A percentile compares a stretch with the other conserved stretches of the same genome.
These are phyloP conservation scores for Melanotus villosus DNA, from an alignment of 2,888 invertebrate genomes.

Conservation along the genomic window DNA sequence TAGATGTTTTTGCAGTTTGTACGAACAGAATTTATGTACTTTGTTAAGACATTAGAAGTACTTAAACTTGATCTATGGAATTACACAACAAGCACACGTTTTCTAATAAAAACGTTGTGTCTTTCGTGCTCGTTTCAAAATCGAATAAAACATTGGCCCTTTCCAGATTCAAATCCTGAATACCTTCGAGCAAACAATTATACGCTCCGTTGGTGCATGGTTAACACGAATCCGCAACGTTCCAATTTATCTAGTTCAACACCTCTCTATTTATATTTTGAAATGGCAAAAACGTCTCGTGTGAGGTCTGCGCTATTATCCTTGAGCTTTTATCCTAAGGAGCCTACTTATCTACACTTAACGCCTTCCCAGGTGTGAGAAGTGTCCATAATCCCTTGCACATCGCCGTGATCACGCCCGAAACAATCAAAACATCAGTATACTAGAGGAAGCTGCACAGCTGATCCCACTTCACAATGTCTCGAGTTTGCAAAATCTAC, in stretches of 20 bases:
- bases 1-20: conserved; percentile 42
- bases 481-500: conserved; percentile 7
- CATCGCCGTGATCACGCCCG: conserved; percentile 42
- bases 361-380: conserved; percentile 49
- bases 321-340: conserved; percentile 31
- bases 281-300: conserved; percentile 31
- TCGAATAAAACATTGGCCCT: neutral
- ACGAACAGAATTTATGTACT: conserved; percentile 34
- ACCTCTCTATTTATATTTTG: conserved; percentile 29
- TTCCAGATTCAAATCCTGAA: neutral
- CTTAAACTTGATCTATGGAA: conserved; percentile 27
- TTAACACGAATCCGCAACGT: conserved; percentile 10
- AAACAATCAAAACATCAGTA: conserved; percentile 24
- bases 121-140: neutral
- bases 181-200: conserved; percentile 18
- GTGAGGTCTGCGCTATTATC: conserved; percentile 35
- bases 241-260: conserved; percentile 22
- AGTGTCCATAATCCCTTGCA: conserved; percentile 45
- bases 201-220: conserved; percentile 18
- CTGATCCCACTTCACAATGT: conserved; percentile 22
- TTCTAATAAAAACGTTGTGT: neutral
- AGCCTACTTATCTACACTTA: conserved; percentile 33
- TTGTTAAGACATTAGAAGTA: conserved; percentile 37
- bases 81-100: conserved; percentile 21
- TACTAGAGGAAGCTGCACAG: conserved; percentile 6